Evolutionary conservation across 2,113 vertebrate genomes (phyloP).

Genomic region (Anguilla japonica): DNA sequence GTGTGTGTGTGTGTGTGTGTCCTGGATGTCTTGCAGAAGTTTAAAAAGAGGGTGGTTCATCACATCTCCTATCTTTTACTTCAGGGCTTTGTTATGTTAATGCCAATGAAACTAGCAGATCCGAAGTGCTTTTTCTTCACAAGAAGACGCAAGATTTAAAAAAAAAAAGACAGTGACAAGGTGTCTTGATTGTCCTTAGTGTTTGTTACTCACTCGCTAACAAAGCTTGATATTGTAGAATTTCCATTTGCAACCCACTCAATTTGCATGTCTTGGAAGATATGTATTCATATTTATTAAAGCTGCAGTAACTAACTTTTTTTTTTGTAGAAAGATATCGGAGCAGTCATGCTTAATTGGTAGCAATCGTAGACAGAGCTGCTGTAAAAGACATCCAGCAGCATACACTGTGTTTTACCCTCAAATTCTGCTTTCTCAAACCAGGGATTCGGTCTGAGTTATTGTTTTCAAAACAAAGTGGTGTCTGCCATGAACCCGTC

Average conservation of each 20-base stretch:
- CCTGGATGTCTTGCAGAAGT: slow-evolving; percentile 60
- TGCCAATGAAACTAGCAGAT: slow-evolving; percentile 91
- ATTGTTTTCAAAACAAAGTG: too few relatives aligned
- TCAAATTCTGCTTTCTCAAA: too few relatives aligned
- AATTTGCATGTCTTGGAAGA: slow-evolving; percentile 88
- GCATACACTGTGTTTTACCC: not conserved
- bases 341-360: too few relatives aligned
- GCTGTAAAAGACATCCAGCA: not conserved
- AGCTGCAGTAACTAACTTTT: slow-evolving; percentile 62
- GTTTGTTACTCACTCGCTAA: slow-evolving; percentile 89
- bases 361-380: not conserved
- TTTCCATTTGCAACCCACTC: slow-evolving; percentile 88
- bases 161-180: slow-evolving; percentile 91
- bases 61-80: slow-evolving; percentile 92
- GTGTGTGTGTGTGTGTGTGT: slow-evolving; percentile 27
- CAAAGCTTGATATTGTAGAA: slow-evolving; percentile 95
- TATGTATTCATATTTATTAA: slow-evolving; percentile 84
- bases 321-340: not conserved
- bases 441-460: too few relatives aligned
- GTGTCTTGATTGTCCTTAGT: slow-evolving; percentile 94
- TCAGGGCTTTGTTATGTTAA: slow-evolving; percentile 99
- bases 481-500: too few relatives aligned
- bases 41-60: slow-evolving; percentile 72
- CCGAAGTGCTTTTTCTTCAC: slow-evolving; percentile 96
- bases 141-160: slow-evolving; percentile 87